Evolutionary conservation across 1,140 invertebrate species (phyloP), one percentile per base, ranked within the genome.

Genomic region (Campoletis sonorensis): DNA sequence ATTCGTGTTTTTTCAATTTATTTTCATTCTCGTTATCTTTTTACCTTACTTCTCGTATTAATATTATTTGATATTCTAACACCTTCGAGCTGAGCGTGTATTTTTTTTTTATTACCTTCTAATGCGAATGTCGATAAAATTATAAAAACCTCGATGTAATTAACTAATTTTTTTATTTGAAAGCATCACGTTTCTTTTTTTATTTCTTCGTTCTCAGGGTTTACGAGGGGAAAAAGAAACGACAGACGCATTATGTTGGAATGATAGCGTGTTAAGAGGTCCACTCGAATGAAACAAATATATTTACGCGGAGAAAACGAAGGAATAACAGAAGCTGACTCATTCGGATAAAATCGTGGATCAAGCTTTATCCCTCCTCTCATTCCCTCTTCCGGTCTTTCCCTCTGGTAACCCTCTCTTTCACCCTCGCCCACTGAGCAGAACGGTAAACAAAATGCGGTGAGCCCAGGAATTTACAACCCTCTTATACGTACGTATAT

Each of bases 271-370:
- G 67, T 70, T 70, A n/a, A 37, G 16, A 70, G 30, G 33, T n/a
- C 37, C 7, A n/a, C 67, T 58, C 16, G 75, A 77, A 26, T 11
- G 33, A 40, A 67, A 49, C 21, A 70, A 81, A 40, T 67, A 49
- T 49, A 81, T 75, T 54, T 18, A 40, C 23, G 68, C 23, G 13
- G 27, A 75, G 18, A 7, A 49, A 21, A 70, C 26, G 61, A 54
- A 10, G 33, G 64, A 23, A 51, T 30, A 70, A 8, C 54, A 64
- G 49, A 77, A 70, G 37, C 54, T 61, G 40, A 78, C 58, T 68
- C 30, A 70, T 73, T 77, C 79, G 75, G 45, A 10, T 58, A 23
- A 79, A 23, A 45, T 73, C 33, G 67, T 73, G 61, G 72, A 73
- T 73, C 67, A 75, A 80, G 51, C 73, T 73, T 26, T n/a, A 70